Evolutionary conservation across 2,888 invertebrate species (phyloP).

Genomic region (Hipparchia sbordonii): DNA sequence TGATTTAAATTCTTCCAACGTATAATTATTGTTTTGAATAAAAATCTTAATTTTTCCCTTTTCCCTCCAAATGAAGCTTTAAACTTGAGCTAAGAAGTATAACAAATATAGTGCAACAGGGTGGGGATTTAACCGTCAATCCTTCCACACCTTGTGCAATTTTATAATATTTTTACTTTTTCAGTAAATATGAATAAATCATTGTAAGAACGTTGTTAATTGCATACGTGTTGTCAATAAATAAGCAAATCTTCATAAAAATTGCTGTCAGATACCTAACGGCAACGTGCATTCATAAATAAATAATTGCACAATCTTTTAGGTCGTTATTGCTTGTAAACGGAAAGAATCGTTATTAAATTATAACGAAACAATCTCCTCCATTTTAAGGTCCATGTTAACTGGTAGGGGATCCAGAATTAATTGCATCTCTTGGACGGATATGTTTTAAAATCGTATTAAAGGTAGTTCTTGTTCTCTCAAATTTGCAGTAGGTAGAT

Average conservation of each 20-base stretch:
- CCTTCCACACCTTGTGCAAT: too few relatives aligned
- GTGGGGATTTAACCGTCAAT: too few relatives aligned
- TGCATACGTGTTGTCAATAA: conserved; percentile 19
- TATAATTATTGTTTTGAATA: too few relatives aligned
- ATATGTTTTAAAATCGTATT: conserved; percentile 31
- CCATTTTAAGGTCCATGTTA: conserved; percentile 50
- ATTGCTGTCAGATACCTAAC: conserved; percentile 25
- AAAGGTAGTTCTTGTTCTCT: conserved; percentile 23
- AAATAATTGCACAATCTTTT: conserved; percentile 33
- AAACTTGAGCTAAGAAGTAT: too few relatives aligned
- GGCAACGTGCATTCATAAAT: conserved; percentile 29
- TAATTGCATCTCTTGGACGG: conserved; percentile 51
- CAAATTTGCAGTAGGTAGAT: not conserved
- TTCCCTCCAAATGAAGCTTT: too few relatives aligned
- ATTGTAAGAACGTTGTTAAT: too few relatives aligned
- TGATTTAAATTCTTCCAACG: too few relatives aligned
- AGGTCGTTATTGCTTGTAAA: conserved; percentile 55
- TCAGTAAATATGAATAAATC: too few relatives aligned
- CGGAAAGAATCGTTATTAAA: conserved; percentile 61
- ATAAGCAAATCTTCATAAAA: conserved; percentile 32
- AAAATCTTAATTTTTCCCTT: too few relatives aligned
- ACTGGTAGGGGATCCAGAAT: conserved; percentile 57
- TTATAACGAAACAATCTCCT: conserved; percentile 57
- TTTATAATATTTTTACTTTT: too few relatives aligned
- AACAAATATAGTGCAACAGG: too few relatives aligned